Base-by-base conservation (phyloP, 2,797 vertebrate species). In the Rallus crepitans region DNA sequence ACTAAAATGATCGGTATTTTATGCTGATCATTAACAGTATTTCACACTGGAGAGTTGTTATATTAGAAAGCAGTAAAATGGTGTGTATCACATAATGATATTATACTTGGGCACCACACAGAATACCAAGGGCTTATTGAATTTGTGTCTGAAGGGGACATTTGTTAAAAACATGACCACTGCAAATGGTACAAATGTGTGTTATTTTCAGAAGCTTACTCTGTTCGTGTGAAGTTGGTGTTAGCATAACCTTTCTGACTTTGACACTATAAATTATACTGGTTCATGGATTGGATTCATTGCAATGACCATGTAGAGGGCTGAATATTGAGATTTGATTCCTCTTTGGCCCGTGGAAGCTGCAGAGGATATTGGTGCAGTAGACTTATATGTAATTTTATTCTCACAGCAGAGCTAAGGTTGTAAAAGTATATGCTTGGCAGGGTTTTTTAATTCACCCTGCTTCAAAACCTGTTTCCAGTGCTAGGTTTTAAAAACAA, bases 11-110 rank as follows among this genome's bases (percentile, higher is more conserved):
- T 93, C 3, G 1, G 69, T 57, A 55, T 97, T 96, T 96, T 91
- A 96, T 83, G 61, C 35, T 69, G 24, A 71, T 90, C 80, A 59
- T 97, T 94, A 96, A 81, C 52, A 87, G 37, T 69, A 57, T 87
- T 95, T 92, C 95, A 73, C 92, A 68, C 81, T 68, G 48, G 95
- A 96, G 96, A 89, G 48, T 0, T 83, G 73, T 95, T 94, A 91
- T 48, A 94, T 90, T 88, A 96, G 77, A 91, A 91, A 94, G 79
- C 35, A 90, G 79, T 96, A 94, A 96, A 97, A 82, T 33, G 40
- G 60, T 87, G 75, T 75, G 31, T 92, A 93, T 95, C 91, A 78
- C 89, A 55, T 57, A 89, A 85, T 3, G 18, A 82, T 77, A 60
- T 71, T 68, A 24, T 68, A 89, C 72, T 89, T 70, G 24, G 52